These are phyloP conservation scores for Cyclina sinensis DNA, from an alignment of 1,140 invertebrate genomes.

Conservation along the genomic window DNA sequence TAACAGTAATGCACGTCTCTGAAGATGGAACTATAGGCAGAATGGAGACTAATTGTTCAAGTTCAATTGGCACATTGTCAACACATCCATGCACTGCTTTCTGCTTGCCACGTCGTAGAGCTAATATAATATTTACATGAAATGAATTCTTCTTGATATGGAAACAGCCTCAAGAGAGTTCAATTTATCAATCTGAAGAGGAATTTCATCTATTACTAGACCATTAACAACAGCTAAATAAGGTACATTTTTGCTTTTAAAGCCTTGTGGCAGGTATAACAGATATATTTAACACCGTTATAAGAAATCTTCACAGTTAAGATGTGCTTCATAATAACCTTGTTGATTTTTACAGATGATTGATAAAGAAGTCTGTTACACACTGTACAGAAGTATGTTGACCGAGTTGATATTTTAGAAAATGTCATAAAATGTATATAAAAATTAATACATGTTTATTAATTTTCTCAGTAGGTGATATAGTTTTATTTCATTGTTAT, in stretches of 20 bases:
- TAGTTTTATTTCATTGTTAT: too few species aligned
- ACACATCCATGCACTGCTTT: constrained; percentile 32
- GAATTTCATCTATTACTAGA: constrained; percentile 38
- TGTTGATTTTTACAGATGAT: constrained; percentile 20
- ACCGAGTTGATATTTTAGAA: too few species aligned
- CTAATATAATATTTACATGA: constrained; percentile 13
- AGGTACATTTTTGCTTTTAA: constrained; percentile 13
- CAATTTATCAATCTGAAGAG: constrained; percentile 30
- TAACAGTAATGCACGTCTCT: constrained; percentile 37
- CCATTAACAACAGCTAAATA: constrained; percentile 37
- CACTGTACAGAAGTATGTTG: constrained; percentile 21
- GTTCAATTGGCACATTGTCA: constrained; percentile 42
- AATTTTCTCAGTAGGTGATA: too few species aligned
- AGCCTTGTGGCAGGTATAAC: constrained; percentile 15
- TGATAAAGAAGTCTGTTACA: constrained; percentile 29
- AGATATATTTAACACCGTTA: constrained; percentile 19
- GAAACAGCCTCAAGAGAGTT: constrained; percentile 43
- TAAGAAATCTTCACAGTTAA: constrained; percentile 9
- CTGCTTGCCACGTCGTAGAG: constrained; percentile 36
- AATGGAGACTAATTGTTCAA: not conserved
- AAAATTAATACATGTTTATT: too few species aligned
- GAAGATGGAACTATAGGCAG: constrained; percentile 9
- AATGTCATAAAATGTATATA: too few species aligned
- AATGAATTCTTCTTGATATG: constrained; percentile 45
- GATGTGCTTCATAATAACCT: constrained; percentile 8